Percentiles rank a stretch among this genome's conserved stretches.
phyloP scores from a whole-genome alignment of 37 sponge, comb jelly and placozoan species.

The Tethya wilhelma region DNA sequence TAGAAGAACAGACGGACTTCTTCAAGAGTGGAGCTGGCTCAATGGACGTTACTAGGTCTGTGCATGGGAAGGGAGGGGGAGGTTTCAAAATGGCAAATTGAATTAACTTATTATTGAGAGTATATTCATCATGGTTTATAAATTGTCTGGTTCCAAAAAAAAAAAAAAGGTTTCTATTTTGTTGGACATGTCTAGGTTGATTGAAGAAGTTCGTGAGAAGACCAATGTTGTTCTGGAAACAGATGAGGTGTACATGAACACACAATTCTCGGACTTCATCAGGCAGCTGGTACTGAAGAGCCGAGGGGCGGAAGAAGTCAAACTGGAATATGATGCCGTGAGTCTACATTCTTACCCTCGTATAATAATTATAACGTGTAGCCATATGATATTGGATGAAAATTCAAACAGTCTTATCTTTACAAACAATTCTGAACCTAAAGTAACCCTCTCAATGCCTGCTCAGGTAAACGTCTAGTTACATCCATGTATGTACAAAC shows the following conservation, averaged over 20 bases:
- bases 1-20: conserved; percentile 92
- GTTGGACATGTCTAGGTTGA: conserved; percentile 64
- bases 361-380: too few relatives aligned
- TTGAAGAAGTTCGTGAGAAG: conserved; percentile 85
- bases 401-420: too few relatives aligned
- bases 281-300: conserved; percentile 67
- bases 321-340: conserved; percentile 77
- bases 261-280: conserved; percentile 73
- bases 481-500: neutral
- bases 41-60: conserved; percentile 93
- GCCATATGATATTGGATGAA: too few relatives aligned
- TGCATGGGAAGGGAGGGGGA: too few relatives aligned
- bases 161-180: too few relatives aligned
- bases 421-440: too few relatives aligned
- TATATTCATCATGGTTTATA: too few relatives aligned
- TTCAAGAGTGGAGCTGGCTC: conserved; percentile 90
- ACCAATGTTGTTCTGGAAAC: conserved; percentile 64
- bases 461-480: neutral
- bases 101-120: too few relatives aligned
- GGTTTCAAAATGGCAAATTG: too few relatives aligned
- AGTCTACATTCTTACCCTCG: too few relatives aligned
- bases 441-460: too few relatives aligned
- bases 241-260: conserved; percentile 93
- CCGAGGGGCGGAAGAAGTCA: conserved; percentile 63
- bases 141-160: too few relatives aligned